Base-by-base conservation (phyloP, 2,888 invertebrate species). In the Taphrorychus bicolor region DNA sequence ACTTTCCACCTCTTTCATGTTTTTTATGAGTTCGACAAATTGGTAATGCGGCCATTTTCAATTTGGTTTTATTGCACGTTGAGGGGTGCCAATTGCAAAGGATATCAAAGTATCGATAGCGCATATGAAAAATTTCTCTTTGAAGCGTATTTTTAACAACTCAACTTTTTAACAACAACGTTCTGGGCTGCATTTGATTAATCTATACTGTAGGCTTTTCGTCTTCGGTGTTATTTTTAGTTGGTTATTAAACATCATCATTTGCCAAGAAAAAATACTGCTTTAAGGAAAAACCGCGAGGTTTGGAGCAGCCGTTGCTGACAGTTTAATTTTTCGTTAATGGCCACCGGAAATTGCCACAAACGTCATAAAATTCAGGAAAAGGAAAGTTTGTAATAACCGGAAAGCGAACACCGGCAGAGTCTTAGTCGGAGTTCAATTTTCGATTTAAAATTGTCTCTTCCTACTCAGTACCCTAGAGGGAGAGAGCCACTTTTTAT, bases 21-120 rank as follows among this genome's bases (percentile, higher is more conserved):
- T 68, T 63, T 68, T 68, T 68, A 59, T 68, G 63, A 68, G 53
- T 68, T 68, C 68, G 63, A 54, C 62, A 63, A 67, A 67, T 67
- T 67, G 67, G 58, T 62, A 62, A 67, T 67, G 62, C 67, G 67
- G 67, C 62, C 67, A 58, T 67, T 67, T 67, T 67, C 61, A 67
- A 67, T 67, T 67, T 62, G 49, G 62, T 51, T 52, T 59, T 59
- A 62, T 67, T 62, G 67, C 67, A 51, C 53, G 45, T 53, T 58
- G 59, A 67, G 54, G 57, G 57, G 56, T 62, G 49, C 61, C 49
- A 48, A 67, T 57, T 53, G 57, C 19, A 42, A 42, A 42, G 16
- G 40, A 57, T 58, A 58, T 22, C 19, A 17, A 11, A 22, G 45
- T 45, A 58, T 58, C 21, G 18, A 58, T 58, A 45, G 5, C 45